Evolutionary conservation across 2,797 vertebrate species (phyloP), one percentile per base, ranked within the genome.

Genomic region (Cyclura pinguis): DNA sequence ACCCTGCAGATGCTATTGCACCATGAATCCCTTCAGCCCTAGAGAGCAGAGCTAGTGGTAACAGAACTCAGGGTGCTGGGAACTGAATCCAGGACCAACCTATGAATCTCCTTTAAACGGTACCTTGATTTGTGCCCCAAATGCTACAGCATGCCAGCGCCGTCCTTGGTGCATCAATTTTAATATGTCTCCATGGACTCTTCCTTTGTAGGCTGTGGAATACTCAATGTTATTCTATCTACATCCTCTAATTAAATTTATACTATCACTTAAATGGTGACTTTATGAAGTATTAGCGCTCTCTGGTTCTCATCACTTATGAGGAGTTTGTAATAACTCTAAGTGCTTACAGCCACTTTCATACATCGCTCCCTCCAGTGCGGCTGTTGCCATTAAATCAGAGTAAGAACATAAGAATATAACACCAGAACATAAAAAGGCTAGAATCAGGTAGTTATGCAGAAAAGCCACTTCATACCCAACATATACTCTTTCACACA

Each of bases 371-470:
- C 42, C 42, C 42, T 85, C 62, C 55, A 76, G 35, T 2, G 4
- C 85, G 64, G 64, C 69, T 16, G n/a, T 57, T 85, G 76, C 88
- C 62, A 59, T 72, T 80, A 80, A 85, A 69, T 77, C 22, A 69
- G 24, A 85, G 47, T 32, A 27, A 42, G 4, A 22, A 38, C 27
- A 69, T 55, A 55, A 55, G 13, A 72, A 42, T 3, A 42, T 42
- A 42, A 42, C 42, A 42, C 42, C 1, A 42, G 73, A 78, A 69
- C 62, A 80, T 80, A 32, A 55, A 80, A 80, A 78, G 50, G 22
- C 27, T 57, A 55, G 1, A 85, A 62, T 24, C 62, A 42, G 22
- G 1, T 35, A 55, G 57, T 24, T 24, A 67, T 20, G 14, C 47
- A 32, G 59, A 78, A 78, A 67, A 29, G 42, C 4, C 12, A n/a